phyloP scores from a whole-genome alignment of 2,113 vertebrate genomes.

The Myotis yumanensis region DNA sequence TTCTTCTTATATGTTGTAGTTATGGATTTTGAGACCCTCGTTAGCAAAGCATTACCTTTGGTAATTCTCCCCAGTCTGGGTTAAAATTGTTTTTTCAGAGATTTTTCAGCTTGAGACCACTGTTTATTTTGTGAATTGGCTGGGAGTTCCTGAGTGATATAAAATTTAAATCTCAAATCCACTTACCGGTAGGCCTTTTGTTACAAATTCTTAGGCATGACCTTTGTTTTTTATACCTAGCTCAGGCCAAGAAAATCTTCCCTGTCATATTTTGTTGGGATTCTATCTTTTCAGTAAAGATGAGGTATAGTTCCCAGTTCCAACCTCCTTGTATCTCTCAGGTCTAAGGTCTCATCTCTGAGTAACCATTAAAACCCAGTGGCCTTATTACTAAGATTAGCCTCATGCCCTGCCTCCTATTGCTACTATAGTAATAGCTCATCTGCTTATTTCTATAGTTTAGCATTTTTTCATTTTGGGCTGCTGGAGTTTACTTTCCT shows the following conservation, averaged over 20 bases:
- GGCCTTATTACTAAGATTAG: not conserved
- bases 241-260: not conserved
- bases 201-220: not conserved
- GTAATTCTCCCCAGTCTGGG: not conserved
- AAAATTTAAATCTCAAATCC: not conserved
- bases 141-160: not conserved
- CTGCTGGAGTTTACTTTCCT: not conserved
- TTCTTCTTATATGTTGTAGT: not conserved
- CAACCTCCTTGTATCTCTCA: not conserved
- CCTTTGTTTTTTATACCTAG: not conserved
- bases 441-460: not conserved
- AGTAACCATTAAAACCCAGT: not conserved
- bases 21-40: not conserved
- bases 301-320: not conserved
- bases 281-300: not conserved
- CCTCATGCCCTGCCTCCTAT: not conserved
- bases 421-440: not conserved
- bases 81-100: not conserved
- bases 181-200: not conserved
- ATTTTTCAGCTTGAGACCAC: not conserved
- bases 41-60: not conserved
- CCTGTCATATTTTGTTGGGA: not conserved
- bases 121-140: not conserved
- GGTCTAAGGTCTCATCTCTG: not conserved
- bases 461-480: not conserved